Base-by-base conservation (phyloP, 2,797 vertebrate genomes). In the Hipposideros larvatus region DNA sequence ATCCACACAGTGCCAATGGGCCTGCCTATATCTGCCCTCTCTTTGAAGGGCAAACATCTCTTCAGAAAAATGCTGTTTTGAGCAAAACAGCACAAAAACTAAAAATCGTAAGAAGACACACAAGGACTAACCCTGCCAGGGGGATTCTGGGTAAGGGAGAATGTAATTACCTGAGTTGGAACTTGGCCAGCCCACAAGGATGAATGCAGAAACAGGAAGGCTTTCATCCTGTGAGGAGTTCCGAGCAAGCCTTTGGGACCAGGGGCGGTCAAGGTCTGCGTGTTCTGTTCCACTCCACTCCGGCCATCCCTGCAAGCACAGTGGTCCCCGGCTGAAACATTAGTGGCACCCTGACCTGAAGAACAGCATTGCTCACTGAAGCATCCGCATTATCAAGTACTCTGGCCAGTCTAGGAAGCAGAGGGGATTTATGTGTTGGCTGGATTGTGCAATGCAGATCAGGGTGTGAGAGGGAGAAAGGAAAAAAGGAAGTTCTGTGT, bases 381-480 rank as follows among this genome's bases (percentile, higher is more conserved):
- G 85, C 63, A 51, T 79, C 73, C 28, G 88, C 91, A 61, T 95
- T 80, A 82, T 86, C 90, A 91, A 65, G 92, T 87, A 91, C 93
- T 89, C 70, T 2, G 73, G 73, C 70, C 91, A 92, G 85, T 31
- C 55, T 34, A 41, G 85, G 89, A 83, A 96, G 90, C 91, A 84
- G 51, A 85, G 51, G 79, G 88, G 92, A 89, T 91, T 94, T 91
- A 89, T 91, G 94, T 66, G 79, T 70, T 96, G 92, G 66, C 94
- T 93, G 92, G 79, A 77, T 85, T 92, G 68, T 94, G 94, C 89
- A 94, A 74, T 0, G 11, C 41, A 66, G 75, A 37, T 74, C 61
- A 57, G 74, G 13, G 43, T 66, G 59, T n/a, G 66, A 15, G n/a
- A 1, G 5, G 41, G 31, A 26, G 34, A 78, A 55, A 37, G 87